These are phyloP conservation scores for Papilio machaon DNA, from an alignment of 1,140 invertebrate species.

Conservation along the genomic window DNA sequence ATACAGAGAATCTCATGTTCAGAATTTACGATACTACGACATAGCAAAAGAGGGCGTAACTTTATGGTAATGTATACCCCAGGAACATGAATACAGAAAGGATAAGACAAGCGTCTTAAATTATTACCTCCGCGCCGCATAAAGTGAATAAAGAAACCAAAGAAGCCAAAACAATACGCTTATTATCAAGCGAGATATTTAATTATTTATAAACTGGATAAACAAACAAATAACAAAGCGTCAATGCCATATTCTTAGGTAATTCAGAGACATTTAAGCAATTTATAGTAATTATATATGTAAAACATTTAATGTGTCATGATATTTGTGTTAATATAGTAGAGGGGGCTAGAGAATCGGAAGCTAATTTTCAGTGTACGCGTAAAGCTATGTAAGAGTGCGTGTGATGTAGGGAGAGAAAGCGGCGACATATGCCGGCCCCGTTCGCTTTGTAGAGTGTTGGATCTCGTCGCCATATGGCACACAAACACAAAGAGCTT, in stretches of 20 bases:
- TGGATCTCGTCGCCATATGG: constrained; percentile 78
- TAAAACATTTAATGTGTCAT: background rate
- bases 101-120: constrained; percentile 20
- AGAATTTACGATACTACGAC: constrained; percentile 7
- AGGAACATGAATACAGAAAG: constrained; percentile 19
- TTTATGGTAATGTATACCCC: constrained; percentile 24
- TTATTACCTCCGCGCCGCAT: constrained; percentile 7
- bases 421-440: constrained; percentile 79
- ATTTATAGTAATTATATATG: background rate
- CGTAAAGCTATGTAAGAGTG: constrained; percentile 61
- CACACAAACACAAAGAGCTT: constrained; percentile 65
- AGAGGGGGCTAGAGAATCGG: constrained; percentile 21
- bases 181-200: constrained; percentile 24
- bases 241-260: constrained; percentile 12
- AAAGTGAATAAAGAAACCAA: constrained; percentile 22
- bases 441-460: constrained; percentile 76
- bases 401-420: constrained; percentile 78
- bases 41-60: constrained; percentile 18
- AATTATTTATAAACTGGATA: constrained; percentile 31
- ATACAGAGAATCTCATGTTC: background rate
- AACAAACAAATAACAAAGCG: constrained; percentile 18
- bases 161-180: constrained; percentile 32
- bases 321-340: background rate
- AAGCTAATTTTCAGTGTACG: constrained; percentile 37
- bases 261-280: constrained; percentile 9